Conservation (phyloP, 2,113 vertebrate species). For the Rhynchomys soricoides region DNA sequence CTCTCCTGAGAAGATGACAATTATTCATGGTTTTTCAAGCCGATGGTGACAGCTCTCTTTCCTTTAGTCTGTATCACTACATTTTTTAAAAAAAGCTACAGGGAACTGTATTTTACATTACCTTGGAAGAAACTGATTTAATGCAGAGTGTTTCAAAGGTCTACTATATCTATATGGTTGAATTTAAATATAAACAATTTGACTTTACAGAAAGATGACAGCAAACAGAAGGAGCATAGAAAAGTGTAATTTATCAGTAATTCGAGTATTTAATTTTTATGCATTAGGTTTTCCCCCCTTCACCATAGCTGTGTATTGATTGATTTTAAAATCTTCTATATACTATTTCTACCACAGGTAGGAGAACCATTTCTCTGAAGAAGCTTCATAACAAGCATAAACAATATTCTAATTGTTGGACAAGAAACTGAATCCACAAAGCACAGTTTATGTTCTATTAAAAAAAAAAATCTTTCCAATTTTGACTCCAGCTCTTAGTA, state of each 20-base stretch:
- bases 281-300: neutral
- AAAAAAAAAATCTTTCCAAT: slow-evolving; percentile 32
- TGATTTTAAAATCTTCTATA: neutral
- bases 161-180: neutral
- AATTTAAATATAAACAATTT: neutral
- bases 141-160: neutral
- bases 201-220: slow-evolving; percentile 36
- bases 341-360: neutral
- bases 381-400: neutral
- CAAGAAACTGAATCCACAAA: neutral
- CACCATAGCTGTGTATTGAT: neutral
- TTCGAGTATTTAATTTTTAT: neutral
- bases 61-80: neutral
- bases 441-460: neutral
- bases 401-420: neutral
- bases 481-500: neutral
- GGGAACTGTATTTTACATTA: neutral
- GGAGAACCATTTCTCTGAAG: neutral
- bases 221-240: neutral
- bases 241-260: neutral
- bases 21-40: slow-evolving; percentile 70
- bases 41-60: slow-evolving; percentile 54
- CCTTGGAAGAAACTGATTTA: neutral
- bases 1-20: slow-evolving; percentile 72
- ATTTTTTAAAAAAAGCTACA: neutral